These are phyloP conservation scores for Galerucella pusilla DNA, from an alignment of 2,888 invertebrate species.

Conservation along the genomic window DNA sequence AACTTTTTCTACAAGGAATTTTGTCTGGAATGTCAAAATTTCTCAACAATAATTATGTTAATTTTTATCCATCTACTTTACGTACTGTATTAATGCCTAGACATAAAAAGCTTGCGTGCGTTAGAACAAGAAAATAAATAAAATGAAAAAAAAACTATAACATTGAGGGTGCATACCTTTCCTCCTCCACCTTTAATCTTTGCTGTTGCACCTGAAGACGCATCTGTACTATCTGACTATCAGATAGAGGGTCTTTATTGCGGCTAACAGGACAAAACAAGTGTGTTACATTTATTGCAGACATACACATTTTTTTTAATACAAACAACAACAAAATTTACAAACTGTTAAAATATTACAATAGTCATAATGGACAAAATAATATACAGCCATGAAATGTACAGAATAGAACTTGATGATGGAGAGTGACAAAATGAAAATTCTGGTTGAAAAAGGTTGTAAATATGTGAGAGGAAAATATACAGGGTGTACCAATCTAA, in stretches of 20 bases:
- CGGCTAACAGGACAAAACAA: constrained; percentile 67
- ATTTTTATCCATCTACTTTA: neutral
- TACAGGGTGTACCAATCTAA: too few species aligned
- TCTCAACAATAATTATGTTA: neutral
- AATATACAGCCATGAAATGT: too few species aligned
- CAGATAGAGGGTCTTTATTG: constrained; percentile 77
- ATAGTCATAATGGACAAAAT: too few species aligned
- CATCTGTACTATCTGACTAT: constrained; percentile 85
- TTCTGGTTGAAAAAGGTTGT: too few species aligned
- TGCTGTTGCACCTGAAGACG: constrained; percentile 82
- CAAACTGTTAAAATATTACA: too few species aligned
- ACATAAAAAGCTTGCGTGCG: constrained; percentile 35
- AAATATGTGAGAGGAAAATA: too few species aligned
- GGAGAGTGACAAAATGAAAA: too few species aligned
- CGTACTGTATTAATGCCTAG: constrained; percentile 19
- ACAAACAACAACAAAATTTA: neutral
- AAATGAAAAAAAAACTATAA: constrained; percentile 30
- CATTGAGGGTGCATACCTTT: constrained; percentile 72
- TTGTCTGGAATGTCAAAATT: too few species aligned
- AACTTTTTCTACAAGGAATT: too few species aligned
- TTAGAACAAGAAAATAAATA: constrained; percentile 40
- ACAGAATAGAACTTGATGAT: too few species aligned
- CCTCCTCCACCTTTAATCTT: constrained; percentile 83
- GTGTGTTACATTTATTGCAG: constrained; percentile 21
- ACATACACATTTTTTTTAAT: constrained; percentile 13